A percentile compares a stretch with the other conserved stretches of the same genome.
Conservation (phyloP, 1,140 invertebrate genomes). For the Drosophila eugracilis region DNA sequence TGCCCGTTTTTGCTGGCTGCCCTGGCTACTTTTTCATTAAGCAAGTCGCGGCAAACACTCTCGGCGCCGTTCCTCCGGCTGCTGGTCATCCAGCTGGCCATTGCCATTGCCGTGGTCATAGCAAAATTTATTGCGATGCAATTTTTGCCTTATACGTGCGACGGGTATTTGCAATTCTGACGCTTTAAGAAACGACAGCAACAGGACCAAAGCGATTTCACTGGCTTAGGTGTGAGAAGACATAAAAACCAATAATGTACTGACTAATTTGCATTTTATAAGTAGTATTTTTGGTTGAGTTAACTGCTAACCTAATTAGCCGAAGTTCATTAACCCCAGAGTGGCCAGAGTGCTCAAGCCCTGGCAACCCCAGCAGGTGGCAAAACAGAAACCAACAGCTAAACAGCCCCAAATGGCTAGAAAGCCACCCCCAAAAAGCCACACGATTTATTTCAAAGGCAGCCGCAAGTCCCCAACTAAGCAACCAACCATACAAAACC, state of each 20-base stretch:
- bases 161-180: conserved; percentile 62
- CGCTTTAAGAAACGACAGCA: conserved; percentile 54
- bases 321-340: conserved; percentile 64
- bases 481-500: conserved; percentile 1
- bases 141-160: conserved; percentile 62
- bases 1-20: conserved; percentile 32
- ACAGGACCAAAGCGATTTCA: conserved; percentile 14
- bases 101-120: conserved; percentile 18
- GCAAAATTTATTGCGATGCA: conserved; percentile 69
- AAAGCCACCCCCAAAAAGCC: conserved; percentile 38
- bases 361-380: conserved; percentile 56
- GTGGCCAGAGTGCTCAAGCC: conserved; percentile 6
- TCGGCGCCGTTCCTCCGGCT: conserved; percentile 28
- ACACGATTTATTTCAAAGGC: conserved; percentile 55
- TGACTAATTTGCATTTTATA: conserved; percentile 39
- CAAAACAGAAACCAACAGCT: conserved; percentile 31
- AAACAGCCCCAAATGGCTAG: conserved; percentile 6
- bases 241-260: conserved; percentile 37
- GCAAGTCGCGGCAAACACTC: conserved; percentile 43
- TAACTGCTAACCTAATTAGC: conserved; percentile 44
- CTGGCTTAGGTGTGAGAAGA: conserved; percentile 17
- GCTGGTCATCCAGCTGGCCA: conserved; percentile 21
- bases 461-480: conserved; percentile 44
- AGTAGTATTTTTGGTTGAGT: conserved; percentile 26
- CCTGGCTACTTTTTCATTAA: conserved; percentile 44